phyloP scores from a whole-genome alignment of 2,888 invertebrate genomes.

The Gari tellinella region DNA sequence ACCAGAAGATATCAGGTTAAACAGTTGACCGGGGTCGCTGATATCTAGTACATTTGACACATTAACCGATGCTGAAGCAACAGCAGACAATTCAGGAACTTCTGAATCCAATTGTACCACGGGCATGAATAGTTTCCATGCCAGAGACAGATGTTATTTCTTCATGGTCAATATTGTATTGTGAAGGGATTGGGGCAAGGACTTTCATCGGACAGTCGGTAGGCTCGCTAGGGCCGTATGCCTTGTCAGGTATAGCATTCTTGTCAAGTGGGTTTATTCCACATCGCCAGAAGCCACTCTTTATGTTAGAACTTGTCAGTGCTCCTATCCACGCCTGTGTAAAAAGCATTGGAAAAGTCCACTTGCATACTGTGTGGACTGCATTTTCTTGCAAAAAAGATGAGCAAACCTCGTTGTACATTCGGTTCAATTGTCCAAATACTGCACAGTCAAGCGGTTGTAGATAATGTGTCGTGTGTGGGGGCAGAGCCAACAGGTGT shows the following conservation, averaged over 20 bases:
- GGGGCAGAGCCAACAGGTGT: constrained; percentile 47
- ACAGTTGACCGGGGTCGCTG: no score
- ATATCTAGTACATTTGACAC: no score
- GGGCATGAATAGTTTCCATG: no score
- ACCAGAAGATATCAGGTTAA: no score
- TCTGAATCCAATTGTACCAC: no score
- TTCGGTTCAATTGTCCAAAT: constrained; percentile 48
- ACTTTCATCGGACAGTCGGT: constrained; percentile 19
- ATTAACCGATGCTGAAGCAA: not conserved
- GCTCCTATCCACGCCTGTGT: constrained; percentile 33
- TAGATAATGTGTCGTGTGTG: constrained; percentile 48
- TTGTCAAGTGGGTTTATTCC: constrained; percentile 40
- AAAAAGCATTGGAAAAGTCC: constrained; percentile 37
- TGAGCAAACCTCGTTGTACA: constrained; percentile 51
- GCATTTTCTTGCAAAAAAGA: constrained; percentile 36
- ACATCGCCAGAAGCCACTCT: constrained; percentile 39
- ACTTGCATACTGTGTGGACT: constrained; percentile 39
- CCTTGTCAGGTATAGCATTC: constrained; percentile 15
- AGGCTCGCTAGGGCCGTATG: constrained; percentile 33
- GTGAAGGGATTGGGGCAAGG: no score
- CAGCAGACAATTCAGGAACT: not conserved
- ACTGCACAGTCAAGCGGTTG: constrained; percentile 49
- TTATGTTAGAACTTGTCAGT: constrained; percentile 38
- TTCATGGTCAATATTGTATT: no score
- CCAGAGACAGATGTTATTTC: no score